Conservation (phyloP, 2,888 invertebrate genomes). For the Tenodera sinensis region DNA sequence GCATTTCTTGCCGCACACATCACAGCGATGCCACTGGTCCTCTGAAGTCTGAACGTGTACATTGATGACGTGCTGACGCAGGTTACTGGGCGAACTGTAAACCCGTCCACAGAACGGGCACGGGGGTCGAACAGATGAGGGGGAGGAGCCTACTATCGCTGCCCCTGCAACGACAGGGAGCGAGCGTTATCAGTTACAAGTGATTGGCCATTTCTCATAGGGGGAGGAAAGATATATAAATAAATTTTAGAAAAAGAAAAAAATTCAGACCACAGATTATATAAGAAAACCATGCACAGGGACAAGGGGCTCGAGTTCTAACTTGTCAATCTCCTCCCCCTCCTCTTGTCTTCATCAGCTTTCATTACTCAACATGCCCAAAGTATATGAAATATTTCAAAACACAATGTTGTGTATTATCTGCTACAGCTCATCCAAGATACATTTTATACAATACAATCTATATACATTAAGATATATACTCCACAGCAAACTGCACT, state of each 20-base stretch:
- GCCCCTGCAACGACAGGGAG: slow-evolving; percentile 33
- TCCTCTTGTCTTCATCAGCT: background rate
- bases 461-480: too few species aligned
- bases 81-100: slow-evolving; percentile 65
- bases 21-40: slow-evolving; percentile 47
- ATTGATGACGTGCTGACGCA: slow-evolving; percentile 66
- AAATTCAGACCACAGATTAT: background rate
- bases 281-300: background rate
- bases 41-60: slow-evolving; percentile 52
- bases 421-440: too few species aligned
- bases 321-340: background rate
- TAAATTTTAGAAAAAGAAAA: background rate
- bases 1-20: slow-evolving; percentile 36
- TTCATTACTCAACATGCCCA: background rate
- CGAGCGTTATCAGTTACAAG: slow-evolving; percentile 21
- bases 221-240: too few species aligned
- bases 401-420: too few species aligned
- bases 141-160: slow-evolving; percentile 30
- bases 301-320: background rate
- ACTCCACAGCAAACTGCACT: too few species aligned
- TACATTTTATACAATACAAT: too few species aligned
- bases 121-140: slow-evolving; percentile 51
- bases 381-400: too few species aligned
- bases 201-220: background rate
- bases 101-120: slow-evolving; percentile 68